Conservation (phyloP, 2,888 invertebrate species). For the Pristionchus fissidentatus region DNA sequence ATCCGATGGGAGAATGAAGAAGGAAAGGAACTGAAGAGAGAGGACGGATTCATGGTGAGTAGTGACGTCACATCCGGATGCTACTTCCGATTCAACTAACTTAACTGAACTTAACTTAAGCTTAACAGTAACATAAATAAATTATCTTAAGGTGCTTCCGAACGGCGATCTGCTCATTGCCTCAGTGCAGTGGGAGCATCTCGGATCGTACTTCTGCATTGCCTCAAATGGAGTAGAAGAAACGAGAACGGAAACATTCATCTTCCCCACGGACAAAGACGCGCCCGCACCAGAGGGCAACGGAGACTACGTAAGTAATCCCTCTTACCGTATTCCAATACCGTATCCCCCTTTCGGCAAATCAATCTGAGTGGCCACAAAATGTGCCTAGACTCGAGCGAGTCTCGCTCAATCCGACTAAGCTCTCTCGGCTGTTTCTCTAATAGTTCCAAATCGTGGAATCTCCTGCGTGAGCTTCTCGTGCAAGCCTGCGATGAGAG, state of each 20-base stretch:
- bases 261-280: slow-evolving; percentile 28
- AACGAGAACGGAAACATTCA: slow-evolving; percentile 12
- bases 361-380: too few species aligned
- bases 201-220: slow-evolving; percentile 34
- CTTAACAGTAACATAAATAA: neutral
- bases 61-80: neutral
- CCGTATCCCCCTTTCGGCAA: too few species aligned
- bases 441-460: too few species aligned
- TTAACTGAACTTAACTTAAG: neutral
- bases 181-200: neutral
- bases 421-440: too few species aligned
- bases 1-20: slow-evolving; percentile 35
- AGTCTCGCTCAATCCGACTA: too few species aligned
- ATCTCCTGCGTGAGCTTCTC: neutral
- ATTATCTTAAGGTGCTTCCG: slow-evolving; percentile 10
- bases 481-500: neutral
- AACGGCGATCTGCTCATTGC: slow-evolving; percentile 48
- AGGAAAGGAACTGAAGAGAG: slow-evolving; percentile 9
- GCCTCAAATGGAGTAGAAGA: slow-evolving; percentile 23
- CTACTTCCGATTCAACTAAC: neutral
- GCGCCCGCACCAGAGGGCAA: neutral
- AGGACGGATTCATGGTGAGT: slow-evolving; percentile 37
- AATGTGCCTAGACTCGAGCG: too few species aligned
- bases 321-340: neutral
- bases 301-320: slow-evolving; percentile 17